phyloP scores from a whole-genome alignment of 2,797 vertebrate species.

The Enteromius fasciolatus region DNA sequence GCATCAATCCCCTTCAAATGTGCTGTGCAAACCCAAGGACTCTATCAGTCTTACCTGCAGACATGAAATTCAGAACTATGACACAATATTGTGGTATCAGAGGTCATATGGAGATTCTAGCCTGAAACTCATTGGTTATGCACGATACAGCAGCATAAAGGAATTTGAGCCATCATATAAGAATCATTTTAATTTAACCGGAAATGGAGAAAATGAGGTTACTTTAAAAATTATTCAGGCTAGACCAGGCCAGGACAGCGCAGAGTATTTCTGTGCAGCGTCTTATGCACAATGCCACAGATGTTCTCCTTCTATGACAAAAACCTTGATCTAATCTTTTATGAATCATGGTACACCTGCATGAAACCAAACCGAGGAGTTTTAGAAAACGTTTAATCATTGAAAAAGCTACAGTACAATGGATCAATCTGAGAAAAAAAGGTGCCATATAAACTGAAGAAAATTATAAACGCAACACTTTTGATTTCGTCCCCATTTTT shows the following conservation, averaged over 20 bases:
- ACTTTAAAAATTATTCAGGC: slow-evolving; percentile 33
- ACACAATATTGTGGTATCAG: slow-evolving; percentile 47
- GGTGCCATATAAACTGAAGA: background rate
- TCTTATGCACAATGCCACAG: slow-evolving; percentile 50
- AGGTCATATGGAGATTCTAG: slow-evolving; percentile 32
- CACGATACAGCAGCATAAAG: background rate
- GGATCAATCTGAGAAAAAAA: background rate
- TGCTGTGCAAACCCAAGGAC: slow-evolving; percentile 38
- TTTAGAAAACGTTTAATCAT: background rate
- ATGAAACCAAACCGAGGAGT: background rate
- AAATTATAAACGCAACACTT: too few species aligned
- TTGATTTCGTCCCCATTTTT: too few species aligned
- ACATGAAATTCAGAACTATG: slow-evolving; percentile 50
- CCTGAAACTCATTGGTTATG: slow-evolving; percentile 47
- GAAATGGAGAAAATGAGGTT: slow-evolving; percentile 31
- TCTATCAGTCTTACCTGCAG: slow-evolving; percentile 55
- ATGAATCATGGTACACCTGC: slow-evolving; percentile 16
- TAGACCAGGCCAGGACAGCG: slow-evolving; percentile 43
- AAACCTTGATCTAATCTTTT: slow-evolving; percentile 16
- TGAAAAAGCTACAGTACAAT: background rate
- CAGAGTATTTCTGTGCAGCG: slow-evolving; percentile 59
- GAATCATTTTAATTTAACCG: slow-evolving; percentile 38
- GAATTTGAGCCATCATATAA: slow-evolving; percentile 27
- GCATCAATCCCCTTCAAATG: slow-evolving; percentile 58
- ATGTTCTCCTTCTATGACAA: slow-evolving; percentile 25